Conservation (phyloP, 64 coral and sea anemone species). For the Trachythela sp. region DNA sequence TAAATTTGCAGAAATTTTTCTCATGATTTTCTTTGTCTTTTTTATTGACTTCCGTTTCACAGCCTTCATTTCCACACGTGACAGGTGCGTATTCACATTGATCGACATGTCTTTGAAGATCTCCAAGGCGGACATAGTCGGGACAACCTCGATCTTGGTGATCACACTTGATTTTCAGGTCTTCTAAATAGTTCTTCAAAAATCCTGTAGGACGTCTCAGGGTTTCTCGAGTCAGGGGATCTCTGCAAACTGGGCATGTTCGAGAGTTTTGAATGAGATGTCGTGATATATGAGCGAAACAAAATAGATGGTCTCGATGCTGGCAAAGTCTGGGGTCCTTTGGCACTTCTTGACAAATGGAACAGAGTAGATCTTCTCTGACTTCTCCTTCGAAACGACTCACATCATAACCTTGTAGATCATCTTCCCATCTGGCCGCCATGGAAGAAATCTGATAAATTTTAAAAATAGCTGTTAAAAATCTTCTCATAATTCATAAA, state of each 20-base stretch:
- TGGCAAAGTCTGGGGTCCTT: neutral
- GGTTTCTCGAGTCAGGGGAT: neutral
- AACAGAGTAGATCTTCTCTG: neutral
- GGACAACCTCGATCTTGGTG: neutral
- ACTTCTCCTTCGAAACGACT: neutral
- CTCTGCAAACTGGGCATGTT: neutral
- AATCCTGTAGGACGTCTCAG: neutral
- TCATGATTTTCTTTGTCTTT: neutral
- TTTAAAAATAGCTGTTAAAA: no score
- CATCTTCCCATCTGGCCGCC: no score
- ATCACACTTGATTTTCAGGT: neutral
- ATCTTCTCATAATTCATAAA: no score
- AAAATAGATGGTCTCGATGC: neutral
- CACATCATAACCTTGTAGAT: neutral
- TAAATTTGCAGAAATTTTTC: no score
- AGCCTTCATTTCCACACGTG: neutral
- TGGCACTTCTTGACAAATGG: neutral
- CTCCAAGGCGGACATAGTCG: neutral
- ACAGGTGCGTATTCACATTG: neutral
- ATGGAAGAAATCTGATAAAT: no score
- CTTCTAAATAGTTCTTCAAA: neutral
- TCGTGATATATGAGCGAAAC: neutral
- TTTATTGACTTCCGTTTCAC: neutral
- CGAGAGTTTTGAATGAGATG: neutral
- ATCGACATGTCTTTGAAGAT: neutral